Evolutionary conservation across 2,888 invertebrate species (phyloP).

Genomic region (Nezara viridula): DNA sequence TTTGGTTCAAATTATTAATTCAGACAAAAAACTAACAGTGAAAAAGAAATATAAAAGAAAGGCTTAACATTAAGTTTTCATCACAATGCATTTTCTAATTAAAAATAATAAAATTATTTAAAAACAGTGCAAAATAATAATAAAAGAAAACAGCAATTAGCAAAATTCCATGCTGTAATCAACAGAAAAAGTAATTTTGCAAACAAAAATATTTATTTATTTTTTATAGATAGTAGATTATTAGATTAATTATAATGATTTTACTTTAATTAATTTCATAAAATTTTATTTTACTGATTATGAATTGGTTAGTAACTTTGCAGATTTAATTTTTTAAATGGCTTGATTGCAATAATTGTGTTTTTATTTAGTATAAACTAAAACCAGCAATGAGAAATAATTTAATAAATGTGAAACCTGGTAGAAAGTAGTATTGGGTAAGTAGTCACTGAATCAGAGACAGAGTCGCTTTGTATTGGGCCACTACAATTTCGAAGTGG

Average conservation of each 20-base stretch:
- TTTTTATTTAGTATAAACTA: too few species aligned
- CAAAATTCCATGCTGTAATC: constrained; percentile 40
- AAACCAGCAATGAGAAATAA: too few species aligned
- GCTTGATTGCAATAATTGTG: too few species aligned
- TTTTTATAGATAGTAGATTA: neutral
- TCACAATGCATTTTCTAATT: constrained; percentile 35
- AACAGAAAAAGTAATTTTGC: neutral
- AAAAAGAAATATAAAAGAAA: neutral
- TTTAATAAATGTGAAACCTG: too few species aligned
- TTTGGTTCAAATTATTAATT: neutral
- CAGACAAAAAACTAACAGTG: neutral
- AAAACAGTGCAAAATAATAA: constrained; percentile 52
- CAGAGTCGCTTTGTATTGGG: too few species aligned
- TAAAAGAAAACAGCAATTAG: constrained; percentile 15
- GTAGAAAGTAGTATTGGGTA: too few species aligned
- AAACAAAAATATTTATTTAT: neutral
- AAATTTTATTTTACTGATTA: neutral
- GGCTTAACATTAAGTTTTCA: constrained; percentile 40
- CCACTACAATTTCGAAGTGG: too few species aligned
- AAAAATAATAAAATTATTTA: constrained; percentile 44
- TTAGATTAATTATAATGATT: neutral
- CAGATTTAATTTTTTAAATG: too few species aligned
- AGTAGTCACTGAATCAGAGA: too few species aligned
- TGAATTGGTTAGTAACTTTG: neutral
- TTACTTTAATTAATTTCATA: neutral